Percentiles rank a stretch among this genome's conserved stretches.
Conservation (phyloP, 2,888 invertebrate genomes). For the Zaprionus bogoriensis region DNA sequence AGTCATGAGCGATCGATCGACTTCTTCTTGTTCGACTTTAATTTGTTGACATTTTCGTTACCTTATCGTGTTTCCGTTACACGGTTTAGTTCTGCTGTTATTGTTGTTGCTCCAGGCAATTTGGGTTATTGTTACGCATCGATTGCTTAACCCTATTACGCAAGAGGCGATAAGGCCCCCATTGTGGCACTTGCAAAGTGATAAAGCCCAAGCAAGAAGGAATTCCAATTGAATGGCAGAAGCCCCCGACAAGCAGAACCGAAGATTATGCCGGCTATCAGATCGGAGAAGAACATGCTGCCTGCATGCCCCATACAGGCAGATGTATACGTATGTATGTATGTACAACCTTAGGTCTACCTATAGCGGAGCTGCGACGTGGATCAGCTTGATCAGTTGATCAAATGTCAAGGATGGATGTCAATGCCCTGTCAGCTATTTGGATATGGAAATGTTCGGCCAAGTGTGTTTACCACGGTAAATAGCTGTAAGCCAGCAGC, state of each 20-base stretch:
- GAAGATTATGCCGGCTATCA: not conserved
- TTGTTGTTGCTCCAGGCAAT: conserved; percentile 30
- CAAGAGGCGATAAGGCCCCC: conserved; percentile 34
- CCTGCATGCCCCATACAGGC: no score
- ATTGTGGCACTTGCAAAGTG: not conserved
- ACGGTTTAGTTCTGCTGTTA: conserved; percentile 15
- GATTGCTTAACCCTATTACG: conserved; percentile 53
- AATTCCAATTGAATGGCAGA: not conserved
- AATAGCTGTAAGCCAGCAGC: conserved; percentile 40
- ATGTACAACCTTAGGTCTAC: no score
- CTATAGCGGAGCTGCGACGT: no score
- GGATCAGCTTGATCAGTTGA: no score
- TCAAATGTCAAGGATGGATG: conserved; percentile 47
- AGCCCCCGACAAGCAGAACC: not conserved
- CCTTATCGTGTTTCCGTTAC: conserved; percentile 46
- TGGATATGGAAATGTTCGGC: conserved; percentile 53
- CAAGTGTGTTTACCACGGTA: conserved; percentile 52
- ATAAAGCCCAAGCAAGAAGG: conserved; percentile 2
- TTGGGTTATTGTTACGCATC: conserved; percentile 64
- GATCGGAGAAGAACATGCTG: not conserved
- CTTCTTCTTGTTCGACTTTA: conserved; percentile 35
- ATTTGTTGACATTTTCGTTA: conserved; percentile 55
- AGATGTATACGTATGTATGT: no score
- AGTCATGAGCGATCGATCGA: conserved; percentile 31
- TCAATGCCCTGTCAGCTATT: conserved; percentile 49